Conservation (phyloP, 2,888 invertebrate species). For the Parascotia fuliginaria region DNA sequence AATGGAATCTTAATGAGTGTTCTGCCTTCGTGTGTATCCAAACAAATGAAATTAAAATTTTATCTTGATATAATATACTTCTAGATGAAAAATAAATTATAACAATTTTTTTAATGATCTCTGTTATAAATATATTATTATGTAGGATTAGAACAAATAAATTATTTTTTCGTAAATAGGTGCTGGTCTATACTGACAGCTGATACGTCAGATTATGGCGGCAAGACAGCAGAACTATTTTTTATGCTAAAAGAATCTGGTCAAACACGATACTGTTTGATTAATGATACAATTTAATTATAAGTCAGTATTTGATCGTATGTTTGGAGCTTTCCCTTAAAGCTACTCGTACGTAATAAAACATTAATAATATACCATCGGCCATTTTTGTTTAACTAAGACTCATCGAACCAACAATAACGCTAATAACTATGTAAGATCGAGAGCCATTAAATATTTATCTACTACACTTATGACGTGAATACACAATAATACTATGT, state of each 20-base stretch:
- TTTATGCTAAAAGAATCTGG: no score
- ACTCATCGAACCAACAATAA: slow-evolving; percentile 49
- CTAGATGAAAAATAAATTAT: no score
- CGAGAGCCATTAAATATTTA: slow-evolving; percentile 50
- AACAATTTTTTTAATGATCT: no score
- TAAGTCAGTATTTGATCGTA: slow-evolving; percentile 10
- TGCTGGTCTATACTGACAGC: no score
- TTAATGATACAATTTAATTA: slow-evolving; percentile 10
- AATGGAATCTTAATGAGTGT: slow-evolving; percentile 48
- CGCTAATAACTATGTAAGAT: slow-evolving; percentile 52
- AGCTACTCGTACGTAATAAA: slow-evolving; percentile 11
- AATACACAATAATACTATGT: slow-evolving; percentile 57
- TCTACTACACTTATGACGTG: slow-evolving; percentile 52
- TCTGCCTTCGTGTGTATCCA: slow-evolving; percentile 18
- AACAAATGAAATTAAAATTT: slow-evolving; percentile 6
- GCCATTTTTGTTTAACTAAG: slow-evolving; percentile 30
- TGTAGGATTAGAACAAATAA: no score
- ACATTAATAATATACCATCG: slow-evolving; percentile 23
- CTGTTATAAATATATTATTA: no score
- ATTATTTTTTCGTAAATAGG: no score
- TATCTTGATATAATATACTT: no score
- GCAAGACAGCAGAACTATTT: no score
- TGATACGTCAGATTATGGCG: no score
- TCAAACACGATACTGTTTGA: neutral
- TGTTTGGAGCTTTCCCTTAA: slow-evolving; percentile 4